phyloP scores from a whole-genome alignment of 2,888 invertebrate genomes.

The Neoaliturus tenellus region DNA sequence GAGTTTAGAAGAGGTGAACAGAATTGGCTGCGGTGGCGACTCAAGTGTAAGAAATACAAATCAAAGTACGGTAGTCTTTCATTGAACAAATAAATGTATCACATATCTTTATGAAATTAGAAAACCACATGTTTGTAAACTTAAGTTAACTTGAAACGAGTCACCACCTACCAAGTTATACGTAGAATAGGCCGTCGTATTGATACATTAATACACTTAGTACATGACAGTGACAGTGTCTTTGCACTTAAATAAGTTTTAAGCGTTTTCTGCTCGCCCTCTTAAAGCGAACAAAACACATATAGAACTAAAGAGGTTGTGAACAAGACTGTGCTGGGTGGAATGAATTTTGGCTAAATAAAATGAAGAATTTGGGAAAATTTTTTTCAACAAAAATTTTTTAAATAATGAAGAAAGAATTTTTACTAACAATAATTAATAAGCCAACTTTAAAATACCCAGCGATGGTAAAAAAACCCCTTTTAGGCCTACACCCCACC shows the following conservation, averaged over 20 bases:
- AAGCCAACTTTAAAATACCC: too few species aligned
- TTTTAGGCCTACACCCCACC: too few species aligned
- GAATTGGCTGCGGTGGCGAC: neutral
- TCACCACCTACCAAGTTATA: neutral
- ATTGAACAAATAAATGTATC: too few species aligned
- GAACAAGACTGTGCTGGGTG: neutral
- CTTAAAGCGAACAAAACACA: neutral
- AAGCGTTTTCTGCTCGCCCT: slow-evolving; percentile 49
- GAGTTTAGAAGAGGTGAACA: neutral
- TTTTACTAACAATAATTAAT: too few species aligned
- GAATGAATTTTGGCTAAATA: neutral
- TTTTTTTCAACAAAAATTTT: too few species aligned
- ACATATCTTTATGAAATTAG: neutral
- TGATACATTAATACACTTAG: slow-evolving; percentile 23
- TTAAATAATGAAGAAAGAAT: too few species aligned
- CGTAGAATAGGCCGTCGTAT: slow-evolving; percentile 17
- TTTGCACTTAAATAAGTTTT: slow-evolving; percentile 30
- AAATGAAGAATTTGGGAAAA: too few species aligned
- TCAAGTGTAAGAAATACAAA: neutral
- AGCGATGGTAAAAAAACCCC: too few species aligned
- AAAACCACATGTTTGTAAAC: neutral
- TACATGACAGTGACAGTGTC: slow-evolving; percentile 2
- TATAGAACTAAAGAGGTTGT: neutral
- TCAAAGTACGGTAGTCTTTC: neutral
- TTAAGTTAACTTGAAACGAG: neutral